These are phyloP conservation scores for Ceyx melanurus DNA, from an alignment of 2,113 vertebrate species.

Conservation along the genomic window DNA sequence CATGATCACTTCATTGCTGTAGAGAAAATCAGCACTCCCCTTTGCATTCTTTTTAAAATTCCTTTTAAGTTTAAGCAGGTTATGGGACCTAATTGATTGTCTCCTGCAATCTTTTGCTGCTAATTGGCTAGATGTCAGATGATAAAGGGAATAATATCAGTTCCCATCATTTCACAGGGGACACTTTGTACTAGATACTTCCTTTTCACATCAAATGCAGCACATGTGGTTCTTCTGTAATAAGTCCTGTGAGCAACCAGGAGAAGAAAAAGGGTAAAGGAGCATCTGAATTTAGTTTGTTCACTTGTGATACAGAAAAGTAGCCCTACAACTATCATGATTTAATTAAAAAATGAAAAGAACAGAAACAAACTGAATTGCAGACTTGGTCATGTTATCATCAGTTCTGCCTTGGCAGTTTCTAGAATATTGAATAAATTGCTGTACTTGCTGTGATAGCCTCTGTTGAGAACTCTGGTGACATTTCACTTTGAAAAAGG, in stretches of 20 bases:
- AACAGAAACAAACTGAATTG: not conserved
- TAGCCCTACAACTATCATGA: not conserved
- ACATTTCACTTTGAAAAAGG: slow-evolving; percentile 40
- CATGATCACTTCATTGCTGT: not conserved
- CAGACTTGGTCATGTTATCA: not conserved
- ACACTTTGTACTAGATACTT: not conserved
- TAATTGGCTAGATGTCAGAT: slow-evolving; percentile 40
- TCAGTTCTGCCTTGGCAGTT: not conserved
- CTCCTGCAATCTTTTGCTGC: slow-evolving; percentile 23
- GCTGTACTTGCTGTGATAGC: slow-evolving; percentile 6
- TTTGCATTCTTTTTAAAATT: not conserved
- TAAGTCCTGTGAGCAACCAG: not conserved
- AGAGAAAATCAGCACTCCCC: not conserved
- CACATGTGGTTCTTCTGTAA: not conserved
- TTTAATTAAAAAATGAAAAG: slow-evolving; percentile 42
- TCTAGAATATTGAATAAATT: slow-evolving; percentile 48
- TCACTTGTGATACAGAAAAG: not conserved
- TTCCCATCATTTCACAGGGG: not conserved
- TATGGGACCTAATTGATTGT: slow-evolving; percentile 24
- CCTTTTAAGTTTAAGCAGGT: slow-evolving; percentile 26
- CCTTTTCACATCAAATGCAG: slow-evolving; percentile 30
- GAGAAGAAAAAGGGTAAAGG: not conserved
- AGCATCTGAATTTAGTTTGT: not conserved
- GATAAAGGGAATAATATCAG: not conserved
- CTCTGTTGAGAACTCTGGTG: slow-evolving; percentile 35